phyloP scores from a whole-genome alignment of 2,113 vertebrate species.

The Campylomormyrus numenius region DNA sequence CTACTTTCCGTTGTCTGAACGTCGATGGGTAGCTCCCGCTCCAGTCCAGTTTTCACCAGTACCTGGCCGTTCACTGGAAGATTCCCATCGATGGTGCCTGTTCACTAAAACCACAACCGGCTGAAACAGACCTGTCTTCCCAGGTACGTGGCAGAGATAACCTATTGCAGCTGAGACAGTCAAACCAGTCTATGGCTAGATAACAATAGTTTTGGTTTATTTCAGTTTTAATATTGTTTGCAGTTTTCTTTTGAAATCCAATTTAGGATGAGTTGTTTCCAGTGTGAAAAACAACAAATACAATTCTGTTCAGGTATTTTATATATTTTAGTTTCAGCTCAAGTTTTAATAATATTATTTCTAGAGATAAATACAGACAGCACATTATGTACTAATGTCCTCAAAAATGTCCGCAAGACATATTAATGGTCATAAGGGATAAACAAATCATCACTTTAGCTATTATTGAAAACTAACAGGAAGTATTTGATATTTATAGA shows the following conservation, averaged over 20 bases:
- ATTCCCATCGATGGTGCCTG: neutral
- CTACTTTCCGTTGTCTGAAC: neutral
- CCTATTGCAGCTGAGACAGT: neutral
- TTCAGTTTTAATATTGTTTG: too few relatives aligned
- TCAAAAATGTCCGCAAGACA: neutral
- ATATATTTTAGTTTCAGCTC: neutral
- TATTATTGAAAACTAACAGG: too few relatives aligned
- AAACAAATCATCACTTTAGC: neutral
- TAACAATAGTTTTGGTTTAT: too few relatives aligned
- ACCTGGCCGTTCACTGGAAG: neutral
- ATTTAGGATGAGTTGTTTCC: too few relatives aligned
- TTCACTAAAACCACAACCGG: neutral
- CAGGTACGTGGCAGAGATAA: neutral
- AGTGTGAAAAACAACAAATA: neutral
- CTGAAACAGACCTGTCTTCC: neutral
- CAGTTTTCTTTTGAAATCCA: too few relatives aligned
- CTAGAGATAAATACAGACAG: neutral
- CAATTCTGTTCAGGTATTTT: neutral
- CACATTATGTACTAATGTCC: neutral
- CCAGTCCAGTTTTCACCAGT: neutral
- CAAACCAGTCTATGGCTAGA: too few relatives aligned
- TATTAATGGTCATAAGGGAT: neutral
- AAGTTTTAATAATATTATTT: neutral
- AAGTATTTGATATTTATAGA: too few relatives aligned
- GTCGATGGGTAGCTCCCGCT: neutral